phyloP scores from a whole-genome alignment of 2,888 invertebrate genomes.

The Temnothorax rugatulus region DNA sequence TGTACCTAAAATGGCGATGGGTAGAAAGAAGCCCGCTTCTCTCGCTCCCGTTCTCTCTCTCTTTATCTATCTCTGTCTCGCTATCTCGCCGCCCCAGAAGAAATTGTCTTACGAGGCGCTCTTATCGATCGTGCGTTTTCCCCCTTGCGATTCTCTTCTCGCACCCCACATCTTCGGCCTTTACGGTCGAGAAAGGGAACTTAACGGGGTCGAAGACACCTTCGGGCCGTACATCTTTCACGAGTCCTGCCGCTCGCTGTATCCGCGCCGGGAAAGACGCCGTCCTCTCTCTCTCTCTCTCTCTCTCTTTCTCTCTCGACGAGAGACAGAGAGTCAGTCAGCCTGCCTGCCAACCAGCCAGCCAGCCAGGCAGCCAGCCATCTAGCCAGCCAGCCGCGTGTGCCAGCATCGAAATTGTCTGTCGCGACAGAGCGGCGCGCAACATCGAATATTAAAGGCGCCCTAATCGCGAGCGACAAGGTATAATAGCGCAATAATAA shows the following conservation, averaged over 20 bases:
- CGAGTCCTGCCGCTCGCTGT: constrained; percentile 66
- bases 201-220: constrained; percentile 73
- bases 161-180: constrained; percentile 61
- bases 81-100: constrained; percentile 75
- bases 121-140: constrained; percentile 81
- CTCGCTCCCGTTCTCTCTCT: constrained; percentile 26
- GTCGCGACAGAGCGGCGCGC: constrained; percentile 53
- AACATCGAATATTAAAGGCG: constrained; percentile 53
- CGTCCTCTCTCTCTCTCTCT: constrained; percentile 5
- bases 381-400: constrained; percentile 30
- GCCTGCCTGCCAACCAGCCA: constrained; percentile 15
- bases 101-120: constrained; percentile 83
- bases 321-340: constrained; percentile 23
- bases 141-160: constrained; percentile 60
- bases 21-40: constrained; percentile 51
- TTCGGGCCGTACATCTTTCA: constrained; percentile 76
- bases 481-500: constrained; percentile 51
- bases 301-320: constrained; percentile 27
- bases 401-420: constrained; percentile 53
- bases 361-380: constrained; percentile 17
- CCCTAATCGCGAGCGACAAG: constrained; percentile 51
- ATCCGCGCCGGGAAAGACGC: constrained; percentile 37
- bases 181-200: constrained; percentile 63
- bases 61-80: constrained; percentile 29
- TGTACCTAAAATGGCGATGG: constrained; percentile 63